Percentiles rank a stretch among this genome's conserved stretches.
Conservation (phyloP, 2,888 invertebrate species). For the Deilephila porcellus region DNA sequence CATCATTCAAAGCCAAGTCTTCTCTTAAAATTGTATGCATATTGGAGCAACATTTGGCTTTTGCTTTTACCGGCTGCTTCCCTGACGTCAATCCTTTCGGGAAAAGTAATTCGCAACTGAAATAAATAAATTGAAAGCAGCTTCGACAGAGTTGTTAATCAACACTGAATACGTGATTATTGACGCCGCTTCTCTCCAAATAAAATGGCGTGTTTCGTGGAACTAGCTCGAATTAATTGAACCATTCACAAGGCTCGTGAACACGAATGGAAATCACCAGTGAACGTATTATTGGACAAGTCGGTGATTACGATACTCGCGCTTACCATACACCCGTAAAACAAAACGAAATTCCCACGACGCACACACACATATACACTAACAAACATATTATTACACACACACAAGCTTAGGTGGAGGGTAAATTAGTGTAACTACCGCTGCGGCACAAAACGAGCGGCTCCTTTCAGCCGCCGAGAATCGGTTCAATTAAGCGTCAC, state of each 20-base stretch:
- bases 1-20: too few relatives aligned
- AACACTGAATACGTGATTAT: slow-evolving; percentile 5
- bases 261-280: not conserved
- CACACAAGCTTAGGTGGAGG: not conserved
- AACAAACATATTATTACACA: not conserved
- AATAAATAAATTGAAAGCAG: slow-evolving; percentile 1
- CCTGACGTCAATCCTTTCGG: too few relatives aligned
- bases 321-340: not conserved
- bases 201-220: not conserved
- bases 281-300: not conserved
- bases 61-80: too few relatives aligned
- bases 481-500: slow-evolving; percentile 46
- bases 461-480: slow-evolving; percentile 37
- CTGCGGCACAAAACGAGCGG: slow-evolving; percentile 32
- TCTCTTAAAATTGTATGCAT: too few relatives aligned
- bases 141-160: not conserved
- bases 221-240: not conserved
- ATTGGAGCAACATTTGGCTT: too few relatives aligned
- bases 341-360: not conserved
- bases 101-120: not conserved
- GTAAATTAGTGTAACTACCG: slow-evolving; percentile 19
- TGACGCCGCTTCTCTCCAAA: not conserved
- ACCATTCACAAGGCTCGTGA: not conserved
- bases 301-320: not conserved
- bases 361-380: not conserved